A percentile compares a stretch with the other conserved stretches of the same genome.
These are phyloP conservation scores for Drosophila santomea DNA, from an alignment of 1,140 invertebrate species.

Conservation along the genomic window DNA sequence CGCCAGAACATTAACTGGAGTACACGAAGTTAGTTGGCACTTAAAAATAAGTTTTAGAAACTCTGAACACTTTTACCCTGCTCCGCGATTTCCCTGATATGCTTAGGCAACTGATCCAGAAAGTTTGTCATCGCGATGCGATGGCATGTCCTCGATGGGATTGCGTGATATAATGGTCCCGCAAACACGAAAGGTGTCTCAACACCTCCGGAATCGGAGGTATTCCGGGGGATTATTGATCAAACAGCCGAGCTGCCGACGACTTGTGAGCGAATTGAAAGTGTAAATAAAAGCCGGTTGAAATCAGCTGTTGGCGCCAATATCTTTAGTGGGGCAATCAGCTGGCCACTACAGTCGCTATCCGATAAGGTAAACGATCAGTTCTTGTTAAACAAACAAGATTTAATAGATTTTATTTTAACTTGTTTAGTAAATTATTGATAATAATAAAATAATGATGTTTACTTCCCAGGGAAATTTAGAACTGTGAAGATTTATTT, in stretches of 20 bases:
- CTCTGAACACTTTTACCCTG: slow-evolving; percentile 44
- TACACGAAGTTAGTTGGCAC: slow-evolving; percentile 28
- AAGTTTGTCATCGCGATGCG: slow-evolving; percentile 60
- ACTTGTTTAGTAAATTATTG: too few relatives aligned
- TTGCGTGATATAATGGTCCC: slow-evolving; percentile 54
- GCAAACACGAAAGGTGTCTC: slow-evolving; percentile 56
- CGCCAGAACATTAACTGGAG: slow-evolving; percentile 58
- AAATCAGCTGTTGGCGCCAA: slow-evolving; percentile 40
- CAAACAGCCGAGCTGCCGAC: slow-evolving; percentile 39
- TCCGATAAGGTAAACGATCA: background rate
- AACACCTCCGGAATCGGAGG: slow-evolving; percentile 59
- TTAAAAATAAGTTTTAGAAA: slow-evolving; percentile 12
- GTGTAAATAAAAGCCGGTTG: slow-evolving; percentile 2
- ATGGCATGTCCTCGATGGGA: slow-evolving; percentile 36
- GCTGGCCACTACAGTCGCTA: slow-evolving; percentile 8
- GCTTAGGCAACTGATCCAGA: slow-evolving; percentile 63
- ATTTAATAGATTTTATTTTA: background rate
- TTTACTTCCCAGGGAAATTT: too few relatives aligned
- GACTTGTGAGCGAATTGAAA: slow-evolving; percentile 7
- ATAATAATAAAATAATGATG: too few relatives aligned
- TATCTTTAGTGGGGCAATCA: slow-evolving; percentile 14
- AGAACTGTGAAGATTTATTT: background rate
- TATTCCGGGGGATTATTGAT: slow-evolving; percentile 58
- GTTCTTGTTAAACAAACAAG: background rate
- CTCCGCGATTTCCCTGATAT: slow-evolving; percentile 53